Percentiles rank a stretch among this genome's conserved stretches.
Conservation (phyloP, 2,888 invertebrate genomes). For the Pachycephus smyrnensis region DNA sequence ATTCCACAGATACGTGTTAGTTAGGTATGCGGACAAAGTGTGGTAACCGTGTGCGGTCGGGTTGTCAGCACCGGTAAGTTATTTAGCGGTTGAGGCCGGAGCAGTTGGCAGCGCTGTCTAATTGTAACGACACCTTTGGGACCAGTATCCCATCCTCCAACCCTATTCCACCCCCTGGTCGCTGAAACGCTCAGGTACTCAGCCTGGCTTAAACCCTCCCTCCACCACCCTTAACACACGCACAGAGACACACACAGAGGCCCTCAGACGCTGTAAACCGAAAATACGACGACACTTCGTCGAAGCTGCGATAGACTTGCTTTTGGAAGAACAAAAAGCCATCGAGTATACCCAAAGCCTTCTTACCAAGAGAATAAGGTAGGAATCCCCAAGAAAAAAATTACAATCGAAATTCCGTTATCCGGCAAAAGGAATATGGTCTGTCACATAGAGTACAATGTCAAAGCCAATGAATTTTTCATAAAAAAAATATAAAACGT, state of each 20-base stretch:
- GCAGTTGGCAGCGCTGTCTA: conserved; percentile 64
- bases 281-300: conserved; percentile 58
- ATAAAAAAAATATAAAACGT: background rate
- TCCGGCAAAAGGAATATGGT: background rate
- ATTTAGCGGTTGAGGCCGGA: conserved; percentile 61
- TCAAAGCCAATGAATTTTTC: background rate
- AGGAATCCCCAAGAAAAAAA: conserved; percentile 1
- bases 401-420: background rate
- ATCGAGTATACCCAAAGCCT: conserved; percentile 19
- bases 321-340: background rate
- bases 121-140: conserved; percentile 66
- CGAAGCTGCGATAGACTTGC: conserved; percentile 30
- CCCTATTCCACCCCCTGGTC: conserved; percentile 41
- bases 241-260: conserved; percentile 10
- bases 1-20: conserved; percentile 20
- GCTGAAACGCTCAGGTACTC: conserved; percentile 50
- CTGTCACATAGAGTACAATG: background rate
- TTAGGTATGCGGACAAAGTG: conserved; percentile 31
- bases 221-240: conserved; percentile 22
- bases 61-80: conserved; percentile 65
- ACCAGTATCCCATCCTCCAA: conserved; percentile 40
- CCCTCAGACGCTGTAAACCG: conserved; percentile 52
- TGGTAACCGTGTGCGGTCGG: conserved; percentile 55
- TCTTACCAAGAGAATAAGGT: conserved; percentile 25
- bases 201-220: conserved; percentile 14